Evolutionary conservation across 2,888 invertebrate genomes (phyloP).

Genomic region (Athalia cordata): DNA sequence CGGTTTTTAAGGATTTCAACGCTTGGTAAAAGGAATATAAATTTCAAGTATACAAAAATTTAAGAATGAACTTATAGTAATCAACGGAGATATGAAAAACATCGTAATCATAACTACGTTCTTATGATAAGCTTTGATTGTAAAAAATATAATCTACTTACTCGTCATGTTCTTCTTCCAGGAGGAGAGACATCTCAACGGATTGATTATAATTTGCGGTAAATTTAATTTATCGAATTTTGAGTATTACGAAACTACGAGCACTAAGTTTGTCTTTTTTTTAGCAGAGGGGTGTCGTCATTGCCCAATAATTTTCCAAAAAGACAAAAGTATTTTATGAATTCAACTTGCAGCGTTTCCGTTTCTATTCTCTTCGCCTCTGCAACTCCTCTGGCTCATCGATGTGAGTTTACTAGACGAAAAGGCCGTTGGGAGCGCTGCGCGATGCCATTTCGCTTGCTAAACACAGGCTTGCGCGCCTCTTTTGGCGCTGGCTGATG

Average conservation of each 20-base stretch:
- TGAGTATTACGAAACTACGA: not conserved
- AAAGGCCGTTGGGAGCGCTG: conserved; percentile 40
- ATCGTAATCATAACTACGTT: too few species aligned
- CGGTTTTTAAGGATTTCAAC: too few species aligned
- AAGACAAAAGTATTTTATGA: not conserved
- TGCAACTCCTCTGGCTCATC: conserved; percentile 28
- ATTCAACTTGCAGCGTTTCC: not conserved
- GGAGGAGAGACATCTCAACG: conserved; percentile 11
- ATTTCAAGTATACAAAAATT: too few species aligned
- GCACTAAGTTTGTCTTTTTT: not conserved
- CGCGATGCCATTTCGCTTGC: not conserved
- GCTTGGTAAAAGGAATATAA: too few species aligned
- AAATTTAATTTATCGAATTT: not conserved
- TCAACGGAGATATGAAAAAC: too few species aligned
- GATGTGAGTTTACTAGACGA: conserved; percentile 29
- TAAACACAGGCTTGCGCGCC: conserved; percentile 21
- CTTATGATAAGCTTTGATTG: not conserved
- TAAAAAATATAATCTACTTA: conserved; percentile 12
- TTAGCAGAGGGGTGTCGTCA: conserved; percentile 7
- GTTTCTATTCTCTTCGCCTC: not conserved
- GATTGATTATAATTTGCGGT: not conserved
- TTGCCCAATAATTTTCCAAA: conserved; percentile 8
- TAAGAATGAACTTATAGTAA: too few species aligned
- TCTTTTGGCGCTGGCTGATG: conserved; percentile 20
- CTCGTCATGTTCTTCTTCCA: conserved; percentile 34